Percentiles rank a stretch among this genome's conserved stretches.
phyloP scores from a whole-genome alignment of 2,797 vertebrate genomes.

The Iguana delicatissima region DNA sequence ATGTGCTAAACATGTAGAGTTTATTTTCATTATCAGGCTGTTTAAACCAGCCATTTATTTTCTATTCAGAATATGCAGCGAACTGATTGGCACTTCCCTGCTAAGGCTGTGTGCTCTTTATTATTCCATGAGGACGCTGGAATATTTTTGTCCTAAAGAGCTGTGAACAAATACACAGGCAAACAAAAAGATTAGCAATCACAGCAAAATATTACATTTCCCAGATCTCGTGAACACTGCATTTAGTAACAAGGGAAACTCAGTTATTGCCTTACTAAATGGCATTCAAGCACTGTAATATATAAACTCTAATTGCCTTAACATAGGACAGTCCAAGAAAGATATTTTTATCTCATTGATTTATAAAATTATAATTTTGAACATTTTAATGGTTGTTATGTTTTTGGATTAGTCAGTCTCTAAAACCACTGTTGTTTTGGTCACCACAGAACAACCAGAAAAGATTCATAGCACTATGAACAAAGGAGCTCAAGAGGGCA shows the following conservation, averaged over 20 bases:
- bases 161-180: slow-evolving; percentile 53
- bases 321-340: slow-evolving; percentile 25
- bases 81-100: slow-evolving; percentile 46
- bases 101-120: slow-evolving; percentile 31
- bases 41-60: slow-evolving; percentile 37
- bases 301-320: slow-evolving; percentile 41
- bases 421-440: slow-evolving; percentile 47
- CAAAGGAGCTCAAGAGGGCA: slow-evolving; percentile 7
- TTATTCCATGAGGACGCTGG: slow-evolving; percentile 51
- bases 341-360: slow-evolving; percentile 55
- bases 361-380: slow-evolving; percentile 68
- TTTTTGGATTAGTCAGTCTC: slow-evolving; percentile 46
- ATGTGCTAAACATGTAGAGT: neutral
- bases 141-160: slow-evolving; percentile 58
- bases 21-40: slow-evolving; percentile 19
- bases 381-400: slow-evolving; percentile 66
- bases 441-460: slow-evolving; percentile 42
- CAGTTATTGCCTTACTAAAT: slow-evolving; percentile 53
- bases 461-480: slow-evolving; percentile 47
- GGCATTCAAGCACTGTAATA: slow-evolving; percentile 35
- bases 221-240: slow-evolving; percentile 43
- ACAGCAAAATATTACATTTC: slow-evolving; percentile 59
- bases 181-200: slow-evolving; percentile 63
- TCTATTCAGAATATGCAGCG: slow-evolving; percentile 48
- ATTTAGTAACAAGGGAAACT: slow-evolving; percentile 58